These are phyloP conservation scores for Argynnis bischoffii DNA, from an alignment of 2,888 invertebrate genomes.

Conservation along the genomic window DNA sequence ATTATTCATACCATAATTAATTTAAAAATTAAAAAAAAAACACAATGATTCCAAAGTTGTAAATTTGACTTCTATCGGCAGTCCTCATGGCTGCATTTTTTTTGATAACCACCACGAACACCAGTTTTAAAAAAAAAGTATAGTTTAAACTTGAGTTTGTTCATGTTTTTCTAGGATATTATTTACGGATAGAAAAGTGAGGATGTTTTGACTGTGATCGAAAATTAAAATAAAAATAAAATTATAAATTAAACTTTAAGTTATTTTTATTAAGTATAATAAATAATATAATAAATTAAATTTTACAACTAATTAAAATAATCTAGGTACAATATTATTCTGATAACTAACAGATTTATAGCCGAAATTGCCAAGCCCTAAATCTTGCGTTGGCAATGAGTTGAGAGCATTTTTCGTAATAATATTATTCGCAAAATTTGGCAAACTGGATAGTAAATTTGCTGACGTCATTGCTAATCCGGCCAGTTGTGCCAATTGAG, in stretches of 20 bases:
- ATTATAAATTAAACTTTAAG: not conserved
- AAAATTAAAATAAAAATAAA: not conserved
- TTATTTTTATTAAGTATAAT: not conserved
- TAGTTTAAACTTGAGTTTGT: no score
- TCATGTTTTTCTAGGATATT: no score
- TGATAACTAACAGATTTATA: not conserved
- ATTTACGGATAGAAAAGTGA: no score
- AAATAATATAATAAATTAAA: slow-evolving; percentile 13
- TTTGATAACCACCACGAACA: no score
- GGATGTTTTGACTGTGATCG: no score
- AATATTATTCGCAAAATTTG: slow-evolving; percentile 5
- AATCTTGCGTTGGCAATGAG: slow-evolving; percentile 13
- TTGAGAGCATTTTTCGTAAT: slow-evolving; percentile 1
- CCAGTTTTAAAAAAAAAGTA: no score
- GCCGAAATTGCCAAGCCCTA: slow-evolving; percentile 15
- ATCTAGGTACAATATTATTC: slow-evolving; percentile 10
- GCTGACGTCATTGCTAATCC: slow-evolving; percentile 25
- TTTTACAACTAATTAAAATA: slow-evolving; percentile 4
- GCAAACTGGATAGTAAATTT: slow-evolving; percentile 26
- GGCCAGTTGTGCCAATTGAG: slow-evolving; percentile 24
- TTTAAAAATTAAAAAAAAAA: no score
- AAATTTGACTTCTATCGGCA: no score
- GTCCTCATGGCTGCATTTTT: no score
- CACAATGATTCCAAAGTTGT: no score
- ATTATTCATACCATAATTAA: no score